These are phyloP conservation scores for Frieseomelitta varia DNA, from an alignment of 1,140 invertebrate species.

Conservation along the genomic window DNA sequence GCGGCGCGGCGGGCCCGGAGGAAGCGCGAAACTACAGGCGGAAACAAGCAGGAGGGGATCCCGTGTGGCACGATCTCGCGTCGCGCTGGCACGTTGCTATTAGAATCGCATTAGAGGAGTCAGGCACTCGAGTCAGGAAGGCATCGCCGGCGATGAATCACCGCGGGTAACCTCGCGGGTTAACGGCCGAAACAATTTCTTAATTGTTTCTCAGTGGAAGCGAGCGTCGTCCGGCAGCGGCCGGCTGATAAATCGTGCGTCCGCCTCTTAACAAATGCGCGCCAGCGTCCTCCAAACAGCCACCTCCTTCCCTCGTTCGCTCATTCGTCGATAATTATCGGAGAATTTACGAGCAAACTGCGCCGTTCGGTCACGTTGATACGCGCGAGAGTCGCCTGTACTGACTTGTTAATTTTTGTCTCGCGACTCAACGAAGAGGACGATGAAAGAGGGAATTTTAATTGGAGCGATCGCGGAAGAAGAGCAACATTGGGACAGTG, in stretches of 20 bases:
- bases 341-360: slow-evolving; percentile 6
- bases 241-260: slow-evolving; percentile 8
- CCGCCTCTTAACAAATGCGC: slow-evolving; percentile 21
- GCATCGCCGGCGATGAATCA: slow-evolving; percentile 63
- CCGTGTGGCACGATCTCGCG: slow-evolving; percentile 9
- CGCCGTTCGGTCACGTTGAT: too few species aligned
- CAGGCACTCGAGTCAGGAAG: slow-evolving; percentile 18
- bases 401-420: not conserved
- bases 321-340: slow-evolving; percentile 22
- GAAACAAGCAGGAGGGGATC: slow-evolving; percentile 28
- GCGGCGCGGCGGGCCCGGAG: slow-evolving; percentile 18
- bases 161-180: slow-evolving; percentile 57
- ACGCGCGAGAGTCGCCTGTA: not conserved
- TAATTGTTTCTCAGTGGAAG: slow-evolving; percentile 63
- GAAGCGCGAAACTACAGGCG: slow-evolving; percentile 51
- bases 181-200: slow-evolving; percentile 70
- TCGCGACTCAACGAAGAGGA: not conserved
- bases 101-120: slow-evolving; percentile 69
- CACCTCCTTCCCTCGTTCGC: not conserved
- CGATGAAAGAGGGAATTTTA: not conserved
- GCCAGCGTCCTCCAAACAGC: not conserved
- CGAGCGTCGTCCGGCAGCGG: slow-evolving; percentile 6
- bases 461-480: not conserved
- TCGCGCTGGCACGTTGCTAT: slow-evolving; percentile 51
- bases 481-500: too few species aligned